phyloP scores from a whole-genome alignment of 2,797 vertebrate genomes.

The Echiichthys vipera region DNA sequence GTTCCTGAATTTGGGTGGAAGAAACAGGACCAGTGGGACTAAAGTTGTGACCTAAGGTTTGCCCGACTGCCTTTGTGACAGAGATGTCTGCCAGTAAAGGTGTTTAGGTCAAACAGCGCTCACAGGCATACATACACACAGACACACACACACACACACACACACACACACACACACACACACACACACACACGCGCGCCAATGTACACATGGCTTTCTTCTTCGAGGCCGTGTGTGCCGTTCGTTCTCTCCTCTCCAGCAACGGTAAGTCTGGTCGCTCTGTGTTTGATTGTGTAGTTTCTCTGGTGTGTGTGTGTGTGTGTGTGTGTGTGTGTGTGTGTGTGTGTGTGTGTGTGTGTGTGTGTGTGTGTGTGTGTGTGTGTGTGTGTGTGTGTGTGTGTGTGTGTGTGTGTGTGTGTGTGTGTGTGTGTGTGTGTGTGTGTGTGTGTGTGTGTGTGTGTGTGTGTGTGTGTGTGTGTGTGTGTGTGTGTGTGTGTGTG shows the following conservation, averaged over 20 bases:
- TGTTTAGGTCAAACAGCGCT: constrained; percentile 24
- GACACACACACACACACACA: too few relatives aligned
- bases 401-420: neutral
- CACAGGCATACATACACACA: too few relatives aligned
- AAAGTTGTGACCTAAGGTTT: neutral
- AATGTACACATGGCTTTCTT: constrained; percentile 76
- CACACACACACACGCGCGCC: neutral
- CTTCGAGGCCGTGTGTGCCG: constrained; percentile 69
- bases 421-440: neutral
- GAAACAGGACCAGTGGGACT: constrained; percentile 2
- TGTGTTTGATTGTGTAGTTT: constrained; percentile 3
- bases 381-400: neutral
- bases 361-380: neutral
- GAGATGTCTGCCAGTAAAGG: constrained; percentile 26
- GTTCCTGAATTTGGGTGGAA: neutral
- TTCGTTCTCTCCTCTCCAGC: constrained; percentile 71
- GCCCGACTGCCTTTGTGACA: neutral
- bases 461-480: neutral
- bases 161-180: too few relatives aligned
- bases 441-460: neutral
- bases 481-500: neutral
- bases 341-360: too few relatives aligned
- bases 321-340: neutral
- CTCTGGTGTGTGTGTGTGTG: neutral
- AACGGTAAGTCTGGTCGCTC: constrained; percentile 56